Base-by-base conservation (phyloP, 2,888 invertebrate genomes). In the Periphyllus acericola region DNA sequence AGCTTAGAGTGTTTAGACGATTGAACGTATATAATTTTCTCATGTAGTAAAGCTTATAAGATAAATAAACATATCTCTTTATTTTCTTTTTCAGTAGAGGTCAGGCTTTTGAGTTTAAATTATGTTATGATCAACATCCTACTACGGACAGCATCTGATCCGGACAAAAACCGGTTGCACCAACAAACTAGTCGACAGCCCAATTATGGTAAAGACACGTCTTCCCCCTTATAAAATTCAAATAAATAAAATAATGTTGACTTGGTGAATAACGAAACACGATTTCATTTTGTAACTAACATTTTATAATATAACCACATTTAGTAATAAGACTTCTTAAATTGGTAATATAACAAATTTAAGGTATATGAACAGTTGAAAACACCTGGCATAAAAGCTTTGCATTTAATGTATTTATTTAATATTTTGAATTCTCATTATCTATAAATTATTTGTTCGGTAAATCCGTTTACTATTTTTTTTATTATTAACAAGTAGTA, bases 81-180 rank as follows among this genome's bases (percentile, higher is more conserved):
- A 34, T 79, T 55, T 79, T 79, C 79, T 79, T 32, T 34, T 60
- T 32, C 2, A 79, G 55, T 60, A n/a, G 79, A 60, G 79, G 79
- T 79, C 79, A 79, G 25, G 32, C 11, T 79, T 55, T 55, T 79
- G 32, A 60, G 21, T 78, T 55, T 76, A 9, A 52, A 52, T 25
- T 1, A 78, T 17, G n/a, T 11, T 55, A 25, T 34, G 19, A 25
- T 19, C 46, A 79, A 21, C 14, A 11, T n/a, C 40, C 32, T 78
- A 55, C n/a, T 25, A 11, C 21, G 32, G 25, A 78, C 21, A 78
- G 32, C 11, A 55, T 52, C 52, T 52, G 40, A 78, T 52, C 32
- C 32, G n/a, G 21, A 78, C 32, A 52, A 78, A 29, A 55, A 79
- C 79, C 79, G 55, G 79, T 79, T 79, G 34, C 55, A 34, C 25